phyloP scores from a whole-genome alignment of 2,113 vertebrate genomes.

The Bothrops jararaca region DNA sequence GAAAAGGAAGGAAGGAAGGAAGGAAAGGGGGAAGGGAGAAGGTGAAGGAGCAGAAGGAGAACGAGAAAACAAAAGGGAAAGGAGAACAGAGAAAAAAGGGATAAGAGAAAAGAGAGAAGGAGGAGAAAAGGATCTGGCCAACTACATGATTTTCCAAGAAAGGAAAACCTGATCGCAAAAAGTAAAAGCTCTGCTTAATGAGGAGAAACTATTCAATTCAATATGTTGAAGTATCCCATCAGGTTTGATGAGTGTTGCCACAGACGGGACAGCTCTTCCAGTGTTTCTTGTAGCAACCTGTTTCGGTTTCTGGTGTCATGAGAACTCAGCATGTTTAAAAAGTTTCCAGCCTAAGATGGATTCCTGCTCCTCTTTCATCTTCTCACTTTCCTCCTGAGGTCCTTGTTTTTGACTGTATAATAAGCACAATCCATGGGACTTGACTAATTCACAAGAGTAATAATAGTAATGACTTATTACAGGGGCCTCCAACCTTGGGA shows the following conservation, averaged over 20 bases:
- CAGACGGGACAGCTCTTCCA: background rate
- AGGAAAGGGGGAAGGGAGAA: no score
- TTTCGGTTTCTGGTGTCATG: background rate
- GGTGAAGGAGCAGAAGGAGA: no score
- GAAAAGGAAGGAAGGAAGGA: background rate
- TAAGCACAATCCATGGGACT: background rate
- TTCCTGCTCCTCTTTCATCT: background rate
- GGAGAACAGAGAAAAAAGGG: no score
- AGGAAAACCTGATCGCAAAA: background rate
- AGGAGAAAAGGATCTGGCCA: background rate
- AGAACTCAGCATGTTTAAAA: background rate
- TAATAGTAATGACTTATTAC: background rate
- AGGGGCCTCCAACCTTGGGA: no score
- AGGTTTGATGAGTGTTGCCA: background rate
- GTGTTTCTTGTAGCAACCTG: background rate
- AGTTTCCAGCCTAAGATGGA: background rate
- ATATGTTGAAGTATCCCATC: background rate
- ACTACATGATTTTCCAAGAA: background rate
- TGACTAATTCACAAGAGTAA: background rate
- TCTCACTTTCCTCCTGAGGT: background rate
- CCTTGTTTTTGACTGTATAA: background rate
- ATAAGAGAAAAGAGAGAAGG: background rate
- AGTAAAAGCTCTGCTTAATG: background rate
- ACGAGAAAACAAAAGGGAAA: no score
- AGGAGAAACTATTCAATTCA: background rate